phyloP scores from a whole-genome alignment of 2,797 vertebrate species.

The Silurus aristotelis region DNA sequence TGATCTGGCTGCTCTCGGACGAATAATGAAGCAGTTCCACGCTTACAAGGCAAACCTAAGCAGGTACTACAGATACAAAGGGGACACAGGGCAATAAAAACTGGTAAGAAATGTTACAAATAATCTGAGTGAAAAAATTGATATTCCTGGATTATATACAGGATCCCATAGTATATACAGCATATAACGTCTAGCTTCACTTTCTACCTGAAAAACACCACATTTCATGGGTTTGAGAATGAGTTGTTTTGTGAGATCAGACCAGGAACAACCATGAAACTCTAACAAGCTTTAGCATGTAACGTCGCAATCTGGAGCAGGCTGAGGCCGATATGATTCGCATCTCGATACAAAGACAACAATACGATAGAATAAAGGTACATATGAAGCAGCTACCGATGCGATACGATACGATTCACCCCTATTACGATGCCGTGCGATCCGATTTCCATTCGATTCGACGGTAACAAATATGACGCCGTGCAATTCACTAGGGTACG shows the following conservation, averaged over 20 bases:
- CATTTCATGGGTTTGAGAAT: not conserved
- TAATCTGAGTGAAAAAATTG: not conserved
- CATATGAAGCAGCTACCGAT: too few relatives aligned
- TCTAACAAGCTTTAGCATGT: not conserved
- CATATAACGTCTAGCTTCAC: not conserved
- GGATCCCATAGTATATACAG: too few relatives aligned
- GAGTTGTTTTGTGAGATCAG: not conserved
- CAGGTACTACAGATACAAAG: conserved; percentile 3
- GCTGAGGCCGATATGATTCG: too few relatives aligned
- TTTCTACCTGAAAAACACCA: not conserved
- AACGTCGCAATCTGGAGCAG: not conserved
- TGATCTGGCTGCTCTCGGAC: conserved; percentile 59
- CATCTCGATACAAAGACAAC: too few relatives aligned
- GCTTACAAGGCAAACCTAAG: conserved; percentile 35
- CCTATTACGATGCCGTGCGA: too few relatives aligned
- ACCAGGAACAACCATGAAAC: not conserved
- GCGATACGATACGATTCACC: too few relatives aligned
- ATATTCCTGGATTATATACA: not conserved
- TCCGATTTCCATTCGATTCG: too few relatives aligned
- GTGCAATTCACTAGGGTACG: too few relatives aligned
- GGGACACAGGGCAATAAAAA: not conserved
- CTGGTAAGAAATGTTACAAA: not conserved
- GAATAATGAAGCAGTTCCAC: conserved; percentile 46
- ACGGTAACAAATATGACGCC: too few relatives aligned
- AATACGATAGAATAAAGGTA: too few relatives aligned